Conservation (phyloP, 1,140 invertebrate species). For the Drosophila rhopaloa region DNA sequence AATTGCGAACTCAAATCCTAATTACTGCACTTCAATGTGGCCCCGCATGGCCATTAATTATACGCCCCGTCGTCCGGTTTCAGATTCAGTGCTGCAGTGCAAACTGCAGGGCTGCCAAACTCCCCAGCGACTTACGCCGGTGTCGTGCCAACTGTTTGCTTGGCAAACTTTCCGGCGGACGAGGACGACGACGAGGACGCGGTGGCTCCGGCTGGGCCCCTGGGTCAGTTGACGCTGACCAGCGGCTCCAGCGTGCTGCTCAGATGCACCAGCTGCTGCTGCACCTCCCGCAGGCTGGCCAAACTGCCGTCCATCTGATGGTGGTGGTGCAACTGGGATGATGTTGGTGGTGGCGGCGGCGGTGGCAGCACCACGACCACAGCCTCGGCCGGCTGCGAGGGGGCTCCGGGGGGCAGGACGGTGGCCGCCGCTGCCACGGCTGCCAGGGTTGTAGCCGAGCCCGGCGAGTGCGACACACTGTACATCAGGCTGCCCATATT, state of each 20-base stretch:
- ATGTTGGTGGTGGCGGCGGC: conserved; percentile 65
- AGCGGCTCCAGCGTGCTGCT: conserved; percentile 79
- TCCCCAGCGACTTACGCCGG: conserved; percentile 61
- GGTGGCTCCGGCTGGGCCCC: conserved; percentile 44
- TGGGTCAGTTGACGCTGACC: conserved; percentile 84
- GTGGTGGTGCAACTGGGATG: conserved; percentile 42
- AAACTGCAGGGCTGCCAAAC: conserved; percentile 12
- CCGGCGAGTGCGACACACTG: conserved; percentile 58
- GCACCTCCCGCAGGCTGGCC: conserved; percentile 67
- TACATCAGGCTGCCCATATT: conserved; percentile 74
- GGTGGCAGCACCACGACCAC: conserved; percentile 79
- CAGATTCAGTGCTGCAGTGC: background rate
- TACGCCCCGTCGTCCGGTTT: conserved; percentile 49
- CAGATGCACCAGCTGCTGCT: conserved; percentile 77
- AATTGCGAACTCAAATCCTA: conserved; percentile 78
- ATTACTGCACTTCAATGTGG: conserved; percentile 73
- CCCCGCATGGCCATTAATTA: conserved; percentile 74
- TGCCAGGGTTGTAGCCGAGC: conserved; percentile 64
- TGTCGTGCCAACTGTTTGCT: conserved; percentile 67
- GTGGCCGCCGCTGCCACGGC: conserved; percentile 78
- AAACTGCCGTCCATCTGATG: conserved; percentile 52
- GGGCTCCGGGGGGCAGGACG: conserved; percentile 75
- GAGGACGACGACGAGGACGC: conserved; percentile 21
- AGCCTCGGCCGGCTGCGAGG: conserved; percentile 69
- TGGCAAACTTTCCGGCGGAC: conserved; percentile 50